A percentile compares a stretch with the other conserved stretches of the same genome.
Conservation (phyloP, 2,888 invertebrate species). For the Lottia gigantea region DNA sequence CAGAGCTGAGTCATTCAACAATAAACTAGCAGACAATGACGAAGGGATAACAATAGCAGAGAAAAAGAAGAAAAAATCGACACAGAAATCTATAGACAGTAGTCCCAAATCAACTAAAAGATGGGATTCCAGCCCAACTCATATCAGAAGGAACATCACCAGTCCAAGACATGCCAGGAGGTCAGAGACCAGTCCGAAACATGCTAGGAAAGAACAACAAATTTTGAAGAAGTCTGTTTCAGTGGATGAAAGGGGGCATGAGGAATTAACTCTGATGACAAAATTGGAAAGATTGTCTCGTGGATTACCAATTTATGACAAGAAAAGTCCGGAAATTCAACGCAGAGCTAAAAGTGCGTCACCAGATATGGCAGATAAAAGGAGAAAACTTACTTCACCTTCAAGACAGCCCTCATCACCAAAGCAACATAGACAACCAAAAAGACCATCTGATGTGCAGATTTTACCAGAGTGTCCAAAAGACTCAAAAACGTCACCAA, state of each 20-base stretch:
- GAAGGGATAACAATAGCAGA: background rate
- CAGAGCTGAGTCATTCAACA: background rate
- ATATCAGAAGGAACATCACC: background rate
- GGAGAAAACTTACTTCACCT: background rate
- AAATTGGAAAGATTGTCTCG: background rate
- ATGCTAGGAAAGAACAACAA: background rate
- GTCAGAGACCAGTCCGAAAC: background rate
- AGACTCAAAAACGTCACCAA: background rate
- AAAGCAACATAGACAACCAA: background rate
- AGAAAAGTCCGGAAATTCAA: conserved; percentile 6
- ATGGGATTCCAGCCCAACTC: background rate
- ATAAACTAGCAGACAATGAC: background rate
- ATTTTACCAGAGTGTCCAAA: background rate
- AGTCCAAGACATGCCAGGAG: background rate
- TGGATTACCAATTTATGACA: conserved; percentile 1
- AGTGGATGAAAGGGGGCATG: background rate
- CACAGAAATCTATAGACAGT: background rate
- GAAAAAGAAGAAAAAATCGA: background rate
- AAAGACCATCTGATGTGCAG: background rate
- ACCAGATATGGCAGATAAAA: background rate
- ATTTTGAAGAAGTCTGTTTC: background rate
- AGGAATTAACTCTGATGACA: background rate
- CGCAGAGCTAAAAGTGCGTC: conserved; percentile 2
- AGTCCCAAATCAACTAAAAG: background rate
- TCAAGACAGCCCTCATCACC: background rate